Base-by-base conservation (phyloP, 2,888 invertebrate species). In the Atrina japonica region DNA sequence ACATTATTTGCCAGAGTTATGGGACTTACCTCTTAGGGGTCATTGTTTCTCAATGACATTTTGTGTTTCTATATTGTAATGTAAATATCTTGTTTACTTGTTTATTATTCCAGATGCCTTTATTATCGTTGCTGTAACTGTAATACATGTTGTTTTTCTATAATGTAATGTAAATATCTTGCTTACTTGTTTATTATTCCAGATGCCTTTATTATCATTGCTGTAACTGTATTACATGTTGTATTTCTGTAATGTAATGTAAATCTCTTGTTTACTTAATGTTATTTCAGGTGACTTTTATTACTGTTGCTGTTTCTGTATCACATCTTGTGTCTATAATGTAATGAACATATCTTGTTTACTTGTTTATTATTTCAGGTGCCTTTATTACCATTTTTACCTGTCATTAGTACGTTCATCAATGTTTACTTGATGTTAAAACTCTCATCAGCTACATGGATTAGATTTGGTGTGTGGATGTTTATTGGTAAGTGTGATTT, bases 341-440 rank as follows among this genome's bases (percentile, higher is more conserved):
- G 5, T 43, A n/a, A 1, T n/a, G 43, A 3, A 16, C 18, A 43
- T 3, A n/a, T 29, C 18, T 53, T 9, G 7, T 16, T 25, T 11
- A 27, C 7, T 18, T 53, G 29, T 11, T 49, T 29, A 27, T 30
- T 52, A 30, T 73, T 82, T 16, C 81, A 96, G 94, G 96, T 96
- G 5, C 97, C 97, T 0, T 90, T 94, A 18, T 95, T 97, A 0
- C 97, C 97, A 1, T 91, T 95, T 69, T 89, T 97, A 61, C 97
- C 97, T 0, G 94, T 94, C 43, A 84, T 95, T 52, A 96, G 96
- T 86, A 94, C 96, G 75, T 93, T 96, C 80, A 92, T 95, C 50
- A 97, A 97, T 88, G 93, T 96, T 66, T 95, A 96, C 88, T 91
- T 97, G 25, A 96, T 97, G 96, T 91, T 95, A 66, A 93, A 95